phyloP scores from a whole-genome alignment of 2,113 vertebrate genomes.

The Psophia crepitans region DNA sequence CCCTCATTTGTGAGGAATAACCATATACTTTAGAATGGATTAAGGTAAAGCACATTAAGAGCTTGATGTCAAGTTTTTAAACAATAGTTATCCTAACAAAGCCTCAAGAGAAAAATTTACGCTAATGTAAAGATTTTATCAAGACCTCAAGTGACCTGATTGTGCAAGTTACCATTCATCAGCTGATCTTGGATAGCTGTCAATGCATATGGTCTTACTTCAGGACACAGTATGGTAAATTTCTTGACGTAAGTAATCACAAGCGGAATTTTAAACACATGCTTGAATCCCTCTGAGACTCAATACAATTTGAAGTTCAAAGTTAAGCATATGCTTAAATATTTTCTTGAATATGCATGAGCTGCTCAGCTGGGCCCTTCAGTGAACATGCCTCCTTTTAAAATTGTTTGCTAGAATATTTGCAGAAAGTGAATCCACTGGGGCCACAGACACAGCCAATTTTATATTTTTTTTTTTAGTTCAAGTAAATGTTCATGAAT shows the following conservation, averaged over 20 bases:
- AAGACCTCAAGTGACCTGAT: background rate
- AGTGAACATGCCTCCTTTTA: conserved; percentile 30
- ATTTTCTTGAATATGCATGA: conserved; percentile 46
- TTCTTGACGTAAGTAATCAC: background rate
- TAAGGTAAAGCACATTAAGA: background rate
- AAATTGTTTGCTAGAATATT: conserved; percentile 42
- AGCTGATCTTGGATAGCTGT: background rate
- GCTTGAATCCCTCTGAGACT: conserved; percentile 13
- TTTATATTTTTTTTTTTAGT: background rate
- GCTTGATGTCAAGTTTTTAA: background rate
- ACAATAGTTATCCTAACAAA: background rate
- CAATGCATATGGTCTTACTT: background rate
- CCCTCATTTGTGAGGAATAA: background rate
- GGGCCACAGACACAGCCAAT: background rate
- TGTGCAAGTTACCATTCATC: background rate
- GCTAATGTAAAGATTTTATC: background rate
- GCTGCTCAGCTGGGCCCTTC: background rate
- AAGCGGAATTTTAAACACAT: conserved; percentile 16
- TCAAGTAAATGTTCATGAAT: background rate
- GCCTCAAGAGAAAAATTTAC: background rate
- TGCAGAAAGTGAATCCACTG: background rate
- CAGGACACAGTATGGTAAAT: background rate
- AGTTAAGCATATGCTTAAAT: conserved; percentile 54
- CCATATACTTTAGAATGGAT: background rate
- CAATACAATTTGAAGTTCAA: conserved; percentile 19